Evolutionary conservation across 2,113 vertebrate species (phyloP).

Genomic region (Petaurus breviceps): DNA sequence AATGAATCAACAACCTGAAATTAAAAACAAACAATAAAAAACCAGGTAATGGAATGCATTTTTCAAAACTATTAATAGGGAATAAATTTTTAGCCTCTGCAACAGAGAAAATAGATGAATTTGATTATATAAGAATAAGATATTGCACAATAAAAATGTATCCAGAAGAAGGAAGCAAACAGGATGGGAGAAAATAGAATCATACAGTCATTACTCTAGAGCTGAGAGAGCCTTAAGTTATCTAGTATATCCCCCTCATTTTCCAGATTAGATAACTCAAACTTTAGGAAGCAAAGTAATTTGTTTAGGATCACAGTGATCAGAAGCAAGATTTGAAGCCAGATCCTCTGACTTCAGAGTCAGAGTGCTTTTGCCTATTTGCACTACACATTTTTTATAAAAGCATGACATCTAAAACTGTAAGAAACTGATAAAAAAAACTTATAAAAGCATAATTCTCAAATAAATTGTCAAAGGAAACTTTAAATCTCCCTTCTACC

Average conservation of each 20-base stretch:
- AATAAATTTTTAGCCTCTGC: not conserved
- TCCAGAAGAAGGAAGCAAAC: not conserved
- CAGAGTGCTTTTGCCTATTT: not conserved
- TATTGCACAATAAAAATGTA: not conserved
- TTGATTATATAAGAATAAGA: not conserved
- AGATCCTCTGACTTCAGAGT: too few relatives aligned
- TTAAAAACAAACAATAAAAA: too few relatives aligned
- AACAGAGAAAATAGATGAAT: not conserved
- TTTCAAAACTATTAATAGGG: not conserved
- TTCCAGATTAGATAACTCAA: not conserved
- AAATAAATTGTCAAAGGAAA: not conserved
- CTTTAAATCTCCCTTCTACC: not conserved
- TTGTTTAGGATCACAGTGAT: too few relatives aligned
- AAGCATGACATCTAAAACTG: not conserved
- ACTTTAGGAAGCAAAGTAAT: not conserved
- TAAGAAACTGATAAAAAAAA: not conserved
- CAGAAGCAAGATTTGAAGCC: too few relatives aligned
- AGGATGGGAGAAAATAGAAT: not conserved
- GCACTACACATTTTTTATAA: not conserved
- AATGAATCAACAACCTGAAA: not conserved
- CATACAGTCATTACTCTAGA: too few relatives aligned
- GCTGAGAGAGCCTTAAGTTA: not conserved
- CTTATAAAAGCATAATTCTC: not conserved
- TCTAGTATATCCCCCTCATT: not conserved
- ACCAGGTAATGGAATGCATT: not conserved